Base-by-base conservation (phyloP, 2,113 vertebrate genomes). In the Eptesicus fuscus region DNA sequence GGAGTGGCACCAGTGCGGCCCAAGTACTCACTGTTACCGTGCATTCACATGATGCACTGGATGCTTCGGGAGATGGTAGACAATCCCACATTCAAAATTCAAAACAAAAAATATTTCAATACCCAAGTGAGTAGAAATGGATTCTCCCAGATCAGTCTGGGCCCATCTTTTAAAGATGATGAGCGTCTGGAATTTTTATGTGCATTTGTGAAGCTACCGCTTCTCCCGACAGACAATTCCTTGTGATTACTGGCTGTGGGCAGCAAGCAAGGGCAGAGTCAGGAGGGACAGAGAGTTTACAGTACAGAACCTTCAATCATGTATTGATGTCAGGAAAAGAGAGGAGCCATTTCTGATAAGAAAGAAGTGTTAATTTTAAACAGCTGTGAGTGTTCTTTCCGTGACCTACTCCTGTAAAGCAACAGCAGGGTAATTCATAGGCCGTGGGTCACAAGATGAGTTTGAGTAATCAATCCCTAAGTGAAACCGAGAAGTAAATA, bases 261-360 rank as follows among this genome's bases (percentile, higher is more conserved):
- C 95, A 87, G 77, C 11, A 35, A 84, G 90, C 78, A 97, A 98
- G 97, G 94, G 61, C 96, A 83, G 87, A 94, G 94, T 90, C 51
- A 51, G 83, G 91, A 94, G 97, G 91, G 90, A 95, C 93, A 97
- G 95, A 96, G 96, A 92, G 74, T 97, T 97, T 96, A 93, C 93
- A 96, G 92, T 56, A 16, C 88, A 93, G 91, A 83, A 59, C 49
- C 96, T 95, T 93, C 90, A 89, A 2, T 94, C 90, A 96, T 63
- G 61, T 11, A 2, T 83, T 94, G 95, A 94, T 97, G 95, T 94
- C 95, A 83, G 7, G 78, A 78, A 63, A 96, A 94, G 93, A 53
- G n/a, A 53, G 28, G 77, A 84, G 90, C 77, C 63, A 17, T 95
- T 97, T 90, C 90, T 98, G 96, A 97, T 94, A 97, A 96, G 96